These are phyloP conservation scores for Sebastes schlegelii DNA, from an alignment of 2,113 vertebrate genomes.

Conservation along the genomic window DNA sequence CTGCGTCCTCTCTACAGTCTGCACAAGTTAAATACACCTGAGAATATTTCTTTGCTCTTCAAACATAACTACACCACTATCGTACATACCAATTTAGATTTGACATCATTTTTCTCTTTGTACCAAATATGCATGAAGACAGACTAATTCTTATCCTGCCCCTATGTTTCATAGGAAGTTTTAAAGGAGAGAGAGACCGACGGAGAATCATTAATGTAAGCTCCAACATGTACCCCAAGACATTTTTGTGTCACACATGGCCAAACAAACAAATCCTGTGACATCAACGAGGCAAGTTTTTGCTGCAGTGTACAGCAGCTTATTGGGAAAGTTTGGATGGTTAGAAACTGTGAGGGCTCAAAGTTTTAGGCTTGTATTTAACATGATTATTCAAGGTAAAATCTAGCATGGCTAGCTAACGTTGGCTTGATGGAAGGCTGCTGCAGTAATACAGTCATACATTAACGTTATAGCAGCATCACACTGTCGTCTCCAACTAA, in stretches of 20 bases:
- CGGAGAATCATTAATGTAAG: constrained; percentile 28
- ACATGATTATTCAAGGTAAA: constrained; percentile 1
- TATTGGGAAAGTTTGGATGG: constrained; percentile 25
- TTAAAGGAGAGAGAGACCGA: background rate
- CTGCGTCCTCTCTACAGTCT: too few species aligned
- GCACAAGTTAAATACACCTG: background rate
- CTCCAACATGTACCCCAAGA: background rate
- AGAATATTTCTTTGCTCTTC: background rate
- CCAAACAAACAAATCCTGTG: constrained; percentile 26
- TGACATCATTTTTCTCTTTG: background rate
- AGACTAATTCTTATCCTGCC: constrained; percentile 9
- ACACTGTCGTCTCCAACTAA: too few species aligned
- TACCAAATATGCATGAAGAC: constrained; percentile 12
- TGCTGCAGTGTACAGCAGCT: constrained; percentile 9
- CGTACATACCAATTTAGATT: background rate
- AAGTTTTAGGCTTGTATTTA: constrained; percentile 19
- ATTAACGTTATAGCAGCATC: too few species aligned
- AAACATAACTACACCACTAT: background rate
- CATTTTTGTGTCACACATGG: constrained; percentile 21
- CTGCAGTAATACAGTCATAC: too few species aligned
- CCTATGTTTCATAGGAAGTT: background rate
- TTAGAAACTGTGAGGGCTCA: background rate
- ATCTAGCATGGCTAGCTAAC: too few species aligned
- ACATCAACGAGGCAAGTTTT: background rate
- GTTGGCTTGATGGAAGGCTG: too few species aligned